Percentiles rank a stretch among this genome's conserved stretches.
Conservation (phyloP, 2,797 vertebrate genomes). For the Aphelocoma californica region DNA sequence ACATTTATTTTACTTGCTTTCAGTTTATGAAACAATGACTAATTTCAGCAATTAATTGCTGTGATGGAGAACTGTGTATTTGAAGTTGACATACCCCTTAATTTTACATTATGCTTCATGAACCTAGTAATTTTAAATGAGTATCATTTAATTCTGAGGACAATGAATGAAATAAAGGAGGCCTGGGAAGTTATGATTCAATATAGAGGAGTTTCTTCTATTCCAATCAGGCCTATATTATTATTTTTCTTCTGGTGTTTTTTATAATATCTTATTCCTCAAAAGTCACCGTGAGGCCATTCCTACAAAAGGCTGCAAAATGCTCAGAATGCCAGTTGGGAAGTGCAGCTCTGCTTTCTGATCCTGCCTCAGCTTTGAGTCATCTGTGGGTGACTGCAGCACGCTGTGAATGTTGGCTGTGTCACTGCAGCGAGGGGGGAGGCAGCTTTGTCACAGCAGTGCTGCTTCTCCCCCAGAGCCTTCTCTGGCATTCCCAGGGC, state of each 20-base stretch:
- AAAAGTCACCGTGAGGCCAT: not conserved
- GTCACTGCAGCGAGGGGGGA: not conserved
- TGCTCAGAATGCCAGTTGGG: not conserved
- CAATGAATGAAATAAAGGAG: slow-evolving; percentile 43
- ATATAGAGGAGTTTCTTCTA: slow-evolving; percentile 13
- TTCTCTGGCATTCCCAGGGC: not conserved
- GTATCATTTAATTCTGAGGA: slow-evolving; percentile 51
- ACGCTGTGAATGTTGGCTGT: not conserved
- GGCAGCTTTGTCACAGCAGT: not conserved
- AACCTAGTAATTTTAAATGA: slow-evolving; percentile 56
- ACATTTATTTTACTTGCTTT: slow-evolving; percentile 55
- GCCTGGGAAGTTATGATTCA: slow-evolving; percentile 2
- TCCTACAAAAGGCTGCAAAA: slow-evolving; percentile 16
- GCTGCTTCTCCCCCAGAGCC: not conserved
- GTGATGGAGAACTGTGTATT: slow-evolving; percentile 37
- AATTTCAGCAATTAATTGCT: slow-evolving; percentile 57
- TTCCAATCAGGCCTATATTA: not conserved
- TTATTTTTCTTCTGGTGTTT: not conserved
- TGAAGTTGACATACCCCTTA: slow-evolving; percentile 45
- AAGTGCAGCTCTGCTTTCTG: not conserved
- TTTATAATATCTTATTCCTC: not conserved
- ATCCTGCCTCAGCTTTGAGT: not conserved
- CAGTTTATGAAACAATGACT: slow-evolving; percentile 65
- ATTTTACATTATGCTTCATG: slow-evolving; percentile 54
- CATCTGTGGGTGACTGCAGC: not conserved